Base-by-base conservation (phyloP, 1,140 invertebrate genomes). In the Aphelenchoides besseyi region DNA sequence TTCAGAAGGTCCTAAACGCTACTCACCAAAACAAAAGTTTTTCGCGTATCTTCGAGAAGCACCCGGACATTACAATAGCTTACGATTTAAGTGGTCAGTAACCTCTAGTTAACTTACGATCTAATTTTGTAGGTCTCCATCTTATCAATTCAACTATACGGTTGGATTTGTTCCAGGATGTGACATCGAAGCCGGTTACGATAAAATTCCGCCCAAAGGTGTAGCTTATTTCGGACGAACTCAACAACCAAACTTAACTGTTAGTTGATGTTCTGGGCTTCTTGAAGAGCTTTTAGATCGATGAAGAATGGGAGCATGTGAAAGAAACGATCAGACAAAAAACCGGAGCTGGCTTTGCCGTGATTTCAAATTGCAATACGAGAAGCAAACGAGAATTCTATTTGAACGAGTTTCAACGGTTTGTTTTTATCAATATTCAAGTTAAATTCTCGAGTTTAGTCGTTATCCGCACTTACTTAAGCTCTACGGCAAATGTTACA, bases 1-100 rank as follows among this genome's bases (percentile, higher is more conserved):
- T 48, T 23, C 41, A 48, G 41, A 48, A 12, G 41, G 41, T 23
- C 41, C 41, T 12, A 48, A 48, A 23, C 41, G 41, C 41, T 48
- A 23, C 12, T 48, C 41, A 48, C 12, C 12, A 12, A 23, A 48
- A 29, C 55, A 59, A 33, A 59, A 59, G 18, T 59, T 8, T 23
- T 59, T 59, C 55, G 18, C 18, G 18, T 59, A 59, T 33, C 18
- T 59, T 12, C 5, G 55, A 59, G 55, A 59, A 59, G 55, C 55
- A 23, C 55, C 55, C 41, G 41, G 41, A 12, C 41, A 48, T 23
- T 48, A 48, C 41, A 48, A 48, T 23, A 48, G 41, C 23, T 23
- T 48, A 16, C 41, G 41, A 12, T 48, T 48, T 23, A 48, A 48
- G 23, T 48, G 41, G 41, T 48, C 41, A 16, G 12, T 23, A 48